Evolutionary conservation across 2,888 invertebrate species (phyloP), one percentile per base, ranked within the genome.

Genomic region (Ptychoptera contaminata): DNA sequence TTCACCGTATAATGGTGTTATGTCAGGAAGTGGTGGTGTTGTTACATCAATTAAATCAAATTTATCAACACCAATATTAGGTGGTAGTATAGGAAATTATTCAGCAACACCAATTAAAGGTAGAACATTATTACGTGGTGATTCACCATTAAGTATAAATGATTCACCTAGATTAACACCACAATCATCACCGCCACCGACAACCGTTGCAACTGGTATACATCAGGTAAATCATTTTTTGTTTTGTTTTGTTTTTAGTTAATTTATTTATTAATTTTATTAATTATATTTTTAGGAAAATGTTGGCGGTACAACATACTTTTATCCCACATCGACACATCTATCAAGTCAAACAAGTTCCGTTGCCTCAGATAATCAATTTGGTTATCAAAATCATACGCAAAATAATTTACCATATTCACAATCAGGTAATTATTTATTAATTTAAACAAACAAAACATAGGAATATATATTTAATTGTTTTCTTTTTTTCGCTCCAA

Each of bases 301-400:
- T 70, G 87, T 88, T 49, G 91, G 91, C 45, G 93, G 93, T 23
- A 93, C 93, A 12, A 93, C 93, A 41, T 94, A 93, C 64, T 94
- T 92, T 67, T 94, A 90, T 63, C 74, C 82, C 34, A 76, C 81
- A 48, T 65, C 71, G 47, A 75, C 72, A 55, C 63, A 65, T 49
- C 58, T 68, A 49, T 68, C 69, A 52, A 60, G 68, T 46, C 63
- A 61, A 53, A 59, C 55, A 42, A 58, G 52, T 50, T 63, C 55
- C 51, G 54, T 58, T 31, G 60, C 57, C 42, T 59, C 59, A 41
- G 60, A 58, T 49, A 57, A 56, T 47, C 56, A 50, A 43, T 54
- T 61, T 14, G 62, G 59, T 12, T 23, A 23, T 23, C 23, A 23
- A 23, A 43, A 40, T 37, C 34, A 35, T 29, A 16, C 32, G 14